phyloP scores from a whole-genome alignment of 2,888 invertebrate genomes.

The Eupithecia centaureata region DNA sequence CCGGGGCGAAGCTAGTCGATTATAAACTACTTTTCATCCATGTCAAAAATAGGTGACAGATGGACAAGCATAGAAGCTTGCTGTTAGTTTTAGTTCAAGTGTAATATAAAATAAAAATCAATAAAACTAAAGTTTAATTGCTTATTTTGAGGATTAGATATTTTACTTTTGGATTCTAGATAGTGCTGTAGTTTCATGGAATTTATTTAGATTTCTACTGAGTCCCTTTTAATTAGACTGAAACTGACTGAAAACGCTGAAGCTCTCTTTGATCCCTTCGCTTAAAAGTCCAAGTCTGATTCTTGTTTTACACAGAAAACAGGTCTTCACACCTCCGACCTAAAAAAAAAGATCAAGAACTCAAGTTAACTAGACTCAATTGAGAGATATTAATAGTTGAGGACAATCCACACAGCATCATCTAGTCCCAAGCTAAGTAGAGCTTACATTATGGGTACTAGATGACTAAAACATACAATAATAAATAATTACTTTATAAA shows the following conservation, averaged over 20 bases:
- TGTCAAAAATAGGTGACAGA: neutral
- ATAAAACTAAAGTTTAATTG: neutral
- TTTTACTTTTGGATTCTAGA: neutral
- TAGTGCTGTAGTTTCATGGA: neutral
- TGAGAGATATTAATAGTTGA: too few species aligned
- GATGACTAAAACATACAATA: too few species aligned
- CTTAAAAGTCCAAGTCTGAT: slow-evolving; percentile 31
- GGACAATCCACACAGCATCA: too few species aligned
- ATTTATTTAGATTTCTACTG: slow-evolving; percentile 27
- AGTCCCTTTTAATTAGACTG: slow-evolving; percentile 52
- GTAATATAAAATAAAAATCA: too few species aligned
- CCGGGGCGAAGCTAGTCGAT: too few species aligned
- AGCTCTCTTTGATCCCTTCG: slow-evolving; percentile 46
- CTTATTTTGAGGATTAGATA: neutral
- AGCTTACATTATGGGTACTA: too few species aligned
- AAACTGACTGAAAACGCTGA: slow-evolving; percentile 48
- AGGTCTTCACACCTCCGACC: neutral
- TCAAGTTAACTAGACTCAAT: too few species aligned
- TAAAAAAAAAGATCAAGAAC: too few species aligned
- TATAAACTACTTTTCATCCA: too few species aligned
- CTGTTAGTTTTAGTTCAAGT: too few species aligned
- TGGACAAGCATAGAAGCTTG: neutral
- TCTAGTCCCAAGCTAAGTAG: too few species aligned
- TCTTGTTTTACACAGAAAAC: slow-evolving; percentile 7
- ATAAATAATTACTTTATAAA: too few species aligned